A percentile compares a stretch with the other conserved stretches of the same genome.
Evolutionary conservation across 2,888 invertebrate genomes (phyloP).

Genomic region (Luperina testacea): DNA sequence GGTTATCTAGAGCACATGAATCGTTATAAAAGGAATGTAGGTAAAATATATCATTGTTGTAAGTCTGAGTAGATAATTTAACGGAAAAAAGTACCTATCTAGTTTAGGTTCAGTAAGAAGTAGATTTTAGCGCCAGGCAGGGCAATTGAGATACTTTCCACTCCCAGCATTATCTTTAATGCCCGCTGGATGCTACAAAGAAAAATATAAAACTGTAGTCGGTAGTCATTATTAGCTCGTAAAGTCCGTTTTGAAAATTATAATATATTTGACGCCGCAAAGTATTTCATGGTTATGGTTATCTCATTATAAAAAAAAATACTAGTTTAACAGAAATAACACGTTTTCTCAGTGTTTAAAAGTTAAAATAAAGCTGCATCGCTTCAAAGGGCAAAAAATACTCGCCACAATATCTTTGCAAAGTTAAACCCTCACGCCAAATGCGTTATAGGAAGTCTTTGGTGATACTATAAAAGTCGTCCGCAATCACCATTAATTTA

Average conservation of each 20-base stretch:
- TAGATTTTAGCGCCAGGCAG: no score
- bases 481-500: slow-evolving; percentile 30
- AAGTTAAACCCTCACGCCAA: not conserved
- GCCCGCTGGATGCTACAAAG: not conserved
- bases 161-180: not conserved
- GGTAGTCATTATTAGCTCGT: not conserved
- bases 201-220: not conserved
- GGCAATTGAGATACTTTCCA: no score
- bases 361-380: not conserved
- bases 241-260: not conserved
- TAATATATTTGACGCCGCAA: no score
- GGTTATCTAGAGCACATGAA: no score
- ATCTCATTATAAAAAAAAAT: not conserved
- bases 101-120: not conserved
- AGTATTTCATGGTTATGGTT: not conserved
- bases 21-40: not conserved
- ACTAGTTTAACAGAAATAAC: not conserved
- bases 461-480: slow-evolving; percentile 26
- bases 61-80: no score
- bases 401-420: not conserved
- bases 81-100: not conserved
- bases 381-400: not conserved
- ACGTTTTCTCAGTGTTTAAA: no score
- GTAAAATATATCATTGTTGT: not conserved
- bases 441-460: not conserved